Evolutionary conservation across 2,113 vertebrate species (phyloP), one percentile per base, ranked within the genome.

Genomic region (Mus spicilegus): DNA sequence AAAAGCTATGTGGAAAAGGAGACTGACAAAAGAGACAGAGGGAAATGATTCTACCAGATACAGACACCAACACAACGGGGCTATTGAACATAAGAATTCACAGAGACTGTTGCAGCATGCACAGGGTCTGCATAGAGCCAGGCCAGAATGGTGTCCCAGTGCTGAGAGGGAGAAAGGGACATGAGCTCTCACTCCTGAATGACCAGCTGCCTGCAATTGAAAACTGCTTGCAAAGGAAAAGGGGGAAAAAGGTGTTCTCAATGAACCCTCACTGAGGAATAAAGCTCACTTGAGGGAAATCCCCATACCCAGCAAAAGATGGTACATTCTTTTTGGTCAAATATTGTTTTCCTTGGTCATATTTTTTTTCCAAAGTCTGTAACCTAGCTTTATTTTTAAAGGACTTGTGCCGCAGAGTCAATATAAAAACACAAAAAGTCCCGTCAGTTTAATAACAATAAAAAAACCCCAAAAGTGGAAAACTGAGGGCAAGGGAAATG

Each of bases 381-480:
- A 58, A 28, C 95, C 97, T 97, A 95, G 69, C 87, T 97, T 97
- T 98, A 98, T 98, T 84, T 84, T 84, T 96, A 95, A 97, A 96
- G 97, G 97, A 97, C 95, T 96, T 91, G 87, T 36, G 87, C 75
- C 56, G 93, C 98, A 96, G 95, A 95, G 76, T 97, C 95, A 95
- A 97, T 97, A 97, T 96, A 98, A 98, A 98, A 98, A 97, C 42
- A 42, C 54, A 56, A 56, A 56, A 56, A 56, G 54, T 56, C 54
- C 54, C 13, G 14, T 56, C 54, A 56, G 54, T 56, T 54, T 56
- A 56, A 56, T 56, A 56, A 56, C 54, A 56, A 56, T 56, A 14
- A 56, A 56, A 56, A 56, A 56, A 56, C 14, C 54, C 54, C 54
- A 56, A 56, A 56, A 56, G 14, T 14, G 54, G 14, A 56, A 56